Evolutionary conservation across 2,113 vertebrate genomes (phyloP).

Genomic region (Panthera uncia): DNA sequence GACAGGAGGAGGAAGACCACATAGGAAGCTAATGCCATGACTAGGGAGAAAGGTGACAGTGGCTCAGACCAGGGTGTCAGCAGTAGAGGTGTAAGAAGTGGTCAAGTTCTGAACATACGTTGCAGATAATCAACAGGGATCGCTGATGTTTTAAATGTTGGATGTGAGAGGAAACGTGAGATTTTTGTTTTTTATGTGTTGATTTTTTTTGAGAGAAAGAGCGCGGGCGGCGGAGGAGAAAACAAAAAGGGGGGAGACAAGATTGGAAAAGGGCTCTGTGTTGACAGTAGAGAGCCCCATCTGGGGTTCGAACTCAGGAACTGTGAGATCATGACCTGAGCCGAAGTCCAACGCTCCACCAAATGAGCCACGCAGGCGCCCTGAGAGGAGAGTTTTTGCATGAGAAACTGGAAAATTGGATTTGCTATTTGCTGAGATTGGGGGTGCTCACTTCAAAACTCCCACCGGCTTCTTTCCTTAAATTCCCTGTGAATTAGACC

Average conservation of each 20-base stretch:
- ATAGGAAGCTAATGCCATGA: neutral
- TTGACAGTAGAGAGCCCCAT: no score
- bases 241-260: no score
- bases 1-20: neutral
- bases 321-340: no score
- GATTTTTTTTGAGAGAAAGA: no score
- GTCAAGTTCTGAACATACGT: neutral
- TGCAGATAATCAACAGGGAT: neutral
- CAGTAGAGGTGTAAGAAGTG: neutral
- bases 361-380: no score
- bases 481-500: constrained; percentile 52
- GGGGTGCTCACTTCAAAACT: neutral
- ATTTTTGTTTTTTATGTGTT: no score
- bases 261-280: no score
- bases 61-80: neutral
- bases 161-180: neutral
- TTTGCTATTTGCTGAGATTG: neutral
- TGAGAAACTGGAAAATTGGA: neutral
- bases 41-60: neutral
- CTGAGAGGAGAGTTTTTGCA: neutral
- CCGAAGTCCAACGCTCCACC: no score
- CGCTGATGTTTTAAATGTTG: neutral
- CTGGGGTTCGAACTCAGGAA: no score
- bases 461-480: constrained; percentile 17
- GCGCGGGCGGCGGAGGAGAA: no score